These are phyloP conservation scores for Eustalomyia histrio DNA, from an alignment of 2,888 invertebrate species.

Conservation along the genomic window DNA sequence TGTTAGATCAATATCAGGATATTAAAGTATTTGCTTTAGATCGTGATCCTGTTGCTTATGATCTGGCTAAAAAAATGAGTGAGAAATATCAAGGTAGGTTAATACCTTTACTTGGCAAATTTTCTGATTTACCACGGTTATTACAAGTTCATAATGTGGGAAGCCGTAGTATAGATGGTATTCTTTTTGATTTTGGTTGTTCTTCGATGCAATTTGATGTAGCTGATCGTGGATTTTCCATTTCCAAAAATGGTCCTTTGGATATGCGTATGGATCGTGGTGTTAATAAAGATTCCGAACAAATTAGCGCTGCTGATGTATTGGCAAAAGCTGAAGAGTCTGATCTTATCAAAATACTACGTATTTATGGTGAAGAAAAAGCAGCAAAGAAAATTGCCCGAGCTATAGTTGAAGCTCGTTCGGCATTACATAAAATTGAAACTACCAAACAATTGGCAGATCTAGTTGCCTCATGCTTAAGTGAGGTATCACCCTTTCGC, in stretches of 20 bases:
- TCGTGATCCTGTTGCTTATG: conserved; percentile 90
- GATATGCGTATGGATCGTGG: conserved; percentile 97
- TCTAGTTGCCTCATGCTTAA: conserved; percentile 84
- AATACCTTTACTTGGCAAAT: conserved; percentile 90
- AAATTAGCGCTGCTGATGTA: conserved; percentile 92
- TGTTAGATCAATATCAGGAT: conserved; percentile 84
- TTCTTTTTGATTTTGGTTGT: conserved; percentile 95
- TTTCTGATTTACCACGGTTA: conserved; percentile 90
- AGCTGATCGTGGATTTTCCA: conserved; percentile 90
- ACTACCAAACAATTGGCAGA: conserved; percentile 91
- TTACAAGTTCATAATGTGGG: conserved; percentile 82
- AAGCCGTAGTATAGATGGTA: conserved; percentile 88
- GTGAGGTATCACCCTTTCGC: conserved; percentile 80
- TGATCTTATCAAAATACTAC: conserved; percentile 91
- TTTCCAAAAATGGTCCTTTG: conserved; percentile 91
- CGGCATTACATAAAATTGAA: conserved; percentile 86
- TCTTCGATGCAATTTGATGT: conserved; percentile 97
- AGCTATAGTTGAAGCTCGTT: conserved; percentile 91
- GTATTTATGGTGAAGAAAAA: conserved; percentile 95
- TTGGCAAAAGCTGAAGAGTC: conserved; percentile 88
- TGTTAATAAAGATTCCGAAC: conserved; percentile 84
- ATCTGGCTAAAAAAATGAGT: conserved; percentile 84
- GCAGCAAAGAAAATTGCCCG: conserved; percentile 91
- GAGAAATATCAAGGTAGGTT: conserved; percentile 85
- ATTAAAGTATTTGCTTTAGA: conserved; percentile 90